Percentiles rank a stretch among this genome's conserved stretches.
Conservation (phyloP, 2,113 vertebrate species). For the Microtus oregoni region DNA sequence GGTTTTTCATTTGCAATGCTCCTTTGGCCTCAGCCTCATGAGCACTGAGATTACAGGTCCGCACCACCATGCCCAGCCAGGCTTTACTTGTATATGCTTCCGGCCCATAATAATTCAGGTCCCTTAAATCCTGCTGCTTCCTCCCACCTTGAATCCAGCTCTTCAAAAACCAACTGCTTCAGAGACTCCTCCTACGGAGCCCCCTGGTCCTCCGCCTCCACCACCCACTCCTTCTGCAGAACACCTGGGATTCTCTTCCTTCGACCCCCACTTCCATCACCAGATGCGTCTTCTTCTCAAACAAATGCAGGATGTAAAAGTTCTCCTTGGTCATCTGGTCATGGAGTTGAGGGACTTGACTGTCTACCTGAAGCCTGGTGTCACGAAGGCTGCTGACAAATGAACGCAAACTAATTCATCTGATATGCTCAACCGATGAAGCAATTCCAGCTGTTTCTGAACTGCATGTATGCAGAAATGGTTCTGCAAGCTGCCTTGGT, state of each 20-base stretch:
- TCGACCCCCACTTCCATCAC: constrained; percentile 62
- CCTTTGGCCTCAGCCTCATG: background rate
- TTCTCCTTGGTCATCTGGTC: constrained; percentile 70
- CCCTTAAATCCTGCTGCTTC: background rate
- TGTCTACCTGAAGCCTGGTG: background rate
- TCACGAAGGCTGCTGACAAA: background rate
- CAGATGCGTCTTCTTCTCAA: constrained; percentile 63
- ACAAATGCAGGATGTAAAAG: constrained; percentile 66
- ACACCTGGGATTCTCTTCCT: background rate
- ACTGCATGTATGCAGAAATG: background rate
- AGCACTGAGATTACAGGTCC: background rate
- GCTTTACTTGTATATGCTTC: background rate
- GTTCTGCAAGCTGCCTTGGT: background rate
- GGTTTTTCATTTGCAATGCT: background rate
- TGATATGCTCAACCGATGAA: background rate
- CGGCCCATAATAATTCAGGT: background rate
- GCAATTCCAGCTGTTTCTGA: background rate
- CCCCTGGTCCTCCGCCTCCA: background rate
- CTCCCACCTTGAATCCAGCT: background rate
- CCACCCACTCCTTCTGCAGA: background rate
- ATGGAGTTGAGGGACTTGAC: constrained; percentile 70
- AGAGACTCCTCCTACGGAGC: background rate
- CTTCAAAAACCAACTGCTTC: constrained; percentile 29
- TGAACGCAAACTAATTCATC: background rate
- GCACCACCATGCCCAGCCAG: background rate